Evolutionary conservation across 2,113 vertebrate genomes (phyloP).

Genomic region (Nothocercus julius): DNA sequence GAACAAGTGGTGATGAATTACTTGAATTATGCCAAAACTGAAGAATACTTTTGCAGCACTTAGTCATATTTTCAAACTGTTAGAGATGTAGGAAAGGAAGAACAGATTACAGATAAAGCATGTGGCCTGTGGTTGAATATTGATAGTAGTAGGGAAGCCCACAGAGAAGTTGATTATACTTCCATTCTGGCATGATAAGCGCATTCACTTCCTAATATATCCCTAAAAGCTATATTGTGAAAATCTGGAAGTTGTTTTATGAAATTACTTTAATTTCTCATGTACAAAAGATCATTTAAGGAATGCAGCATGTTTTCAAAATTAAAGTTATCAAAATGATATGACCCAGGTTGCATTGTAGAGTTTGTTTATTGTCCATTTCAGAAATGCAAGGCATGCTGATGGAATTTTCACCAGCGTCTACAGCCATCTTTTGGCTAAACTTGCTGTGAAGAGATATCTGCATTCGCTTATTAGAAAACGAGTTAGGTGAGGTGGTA

Average conservation of each 20-base stretch:
- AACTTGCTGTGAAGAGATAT: conserved; percentile 90
- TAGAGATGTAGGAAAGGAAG: background rate
- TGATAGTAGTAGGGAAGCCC: background rate
- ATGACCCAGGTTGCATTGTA: conserved; percentile 4
- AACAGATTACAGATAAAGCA: background rate
- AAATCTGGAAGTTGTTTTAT: background rate
- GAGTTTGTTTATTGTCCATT: conserved; percentile 68
- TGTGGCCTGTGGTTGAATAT: background rate
- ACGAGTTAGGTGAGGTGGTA: conserved; percentile 85
- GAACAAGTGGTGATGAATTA: background rate
- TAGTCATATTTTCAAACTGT: background rate
- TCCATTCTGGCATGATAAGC: background rate
- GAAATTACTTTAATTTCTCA: conserved; percentile 3
- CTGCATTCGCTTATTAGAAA: conserved; percentile 95
- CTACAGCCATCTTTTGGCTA: conserved; percentile 93
- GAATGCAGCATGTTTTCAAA: conserved; percentile 1
- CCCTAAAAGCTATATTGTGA: background rate
- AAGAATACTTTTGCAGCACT: background rate
- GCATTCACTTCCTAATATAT: background rate
- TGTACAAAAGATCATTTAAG: background rate
- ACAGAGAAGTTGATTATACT: background rate
- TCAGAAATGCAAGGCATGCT: conserved; percentile 89
- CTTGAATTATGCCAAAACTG: background rate
- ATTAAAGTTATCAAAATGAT: background rate
- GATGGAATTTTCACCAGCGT: conserved; percentile 94